These are phyloP conservation scores for Oreamnos americanus DNA, from an alignment of 2,113 vertebrate species.

Conservation along the genomic window DNA sequence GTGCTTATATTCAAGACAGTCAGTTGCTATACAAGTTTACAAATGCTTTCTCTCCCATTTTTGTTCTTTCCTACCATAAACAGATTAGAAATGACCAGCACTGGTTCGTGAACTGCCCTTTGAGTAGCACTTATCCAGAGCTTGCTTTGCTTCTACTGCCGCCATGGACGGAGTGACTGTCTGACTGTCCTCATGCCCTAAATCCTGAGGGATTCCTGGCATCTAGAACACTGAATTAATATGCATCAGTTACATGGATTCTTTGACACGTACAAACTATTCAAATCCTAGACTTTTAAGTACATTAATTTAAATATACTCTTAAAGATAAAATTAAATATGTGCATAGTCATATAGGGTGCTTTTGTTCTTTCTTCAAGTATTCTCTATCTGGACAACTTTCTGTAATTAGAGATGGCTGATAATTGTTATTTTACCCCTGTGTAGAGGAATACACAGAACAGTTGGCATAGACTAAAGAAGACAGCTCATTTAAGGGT, in stretches of 20 bases:
- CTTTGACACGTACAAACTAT: not conserved
- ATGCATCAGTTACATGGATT: not conserved
- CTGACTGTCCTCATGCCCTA: not conserved
- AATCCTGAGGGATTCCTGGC: not conserved
- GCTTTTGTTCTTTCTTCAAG: not conserved
- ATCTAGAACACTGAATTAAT: not conserved
- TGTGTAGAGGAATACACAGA: constrained; percentile 20
- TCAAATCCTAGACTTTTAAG: not conserved
- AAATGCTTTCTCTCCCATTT: not conserved
- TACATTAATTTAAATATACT: not conserved
- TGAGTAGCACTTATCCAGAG: not conserved
- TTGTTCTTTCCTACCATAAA: not conserved
- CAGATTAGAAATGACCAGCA: not conserved
- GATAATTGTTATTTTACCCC: constrained; percentile 51
- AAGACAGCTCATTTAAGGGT: constrained; percentile 44
- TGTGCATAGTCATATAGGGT: not conserved
- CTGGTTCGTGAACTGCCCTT: not conserved
- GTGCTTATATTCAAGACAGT: not conserved
- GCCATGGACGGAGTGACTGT: rapidly evolving
- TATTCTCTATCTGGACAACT: constrained; percentile 6
- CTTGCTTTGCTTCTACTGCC: not conserved
- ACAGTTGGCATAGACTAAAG: constrained; percentile 45
- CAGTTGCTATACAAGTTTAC: not conserved
- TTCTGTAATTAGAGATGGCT: constrained; percentile 43
- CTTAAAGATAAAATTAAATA: constrained; percentile 20